Evolutionary conservation across 2,113 vertebrate genomes (phyloP).

Genomic region (Campylomormyrus numenius): DNA sequence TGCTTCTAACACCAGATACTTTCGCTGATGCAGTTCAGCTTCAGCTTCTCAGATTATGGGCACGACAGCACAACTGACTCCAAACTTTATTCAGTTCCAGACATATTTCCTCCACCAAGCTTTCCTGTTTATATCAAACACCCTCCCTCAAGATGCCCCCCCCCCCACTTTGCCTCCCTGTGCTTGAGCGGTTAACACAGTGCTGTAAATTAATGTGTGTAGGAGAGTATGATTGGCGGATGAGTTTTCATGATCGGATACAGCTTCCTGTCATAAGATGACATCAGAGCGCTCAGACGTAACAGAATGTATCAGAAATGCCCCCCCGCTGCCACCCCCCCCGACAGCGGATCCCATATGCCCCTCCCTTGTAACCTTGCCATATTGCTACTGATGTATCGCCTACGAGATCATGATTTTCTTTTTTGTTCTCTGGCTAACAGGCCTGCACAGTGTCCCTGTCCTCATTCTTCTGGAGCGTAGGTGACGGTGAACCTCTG

Average conservation of each 20-base stretch:
- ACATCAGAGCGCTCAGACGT: neutral
- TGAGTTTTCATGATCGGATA: neutral
- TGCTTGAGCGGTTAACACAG: too few species aligned
- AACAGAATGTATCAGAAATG: neutral
- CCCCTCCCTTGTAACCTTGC: neutral
- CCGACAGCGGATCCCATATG: neutral
- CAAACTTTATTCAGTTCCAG: neutral
- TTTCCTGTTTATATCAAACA: neutral
- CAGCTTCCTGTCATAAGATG: neutral
- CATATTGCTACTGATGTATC: neutral
- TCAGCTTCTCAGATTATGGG: neutral
- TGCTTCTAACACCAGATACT: neutral
- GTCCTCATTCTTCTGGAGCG: neutral
- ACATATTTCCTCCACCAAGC: neutral
- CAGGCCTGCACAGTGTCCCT: neutral
- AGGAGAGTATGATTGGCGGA: neutral
- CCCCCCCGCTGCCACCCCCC: neutral
- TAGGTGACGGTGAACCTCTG: slow-evolving; percentile 25
- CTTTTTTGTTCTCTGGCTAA: neutral
- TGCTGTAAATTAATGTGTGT: neutral
- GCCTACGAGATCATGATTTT: too few species aligned
- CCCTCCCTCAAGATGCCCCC: neutral
- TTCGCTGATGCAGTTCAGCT: neutral
- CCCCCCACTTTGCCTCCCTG: neutral
- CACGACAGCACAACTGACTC: neutral